Base-by-base conservation (phyloP, 2,113 vertebrate species). In the Aspidoscelis tigris region DNA sequence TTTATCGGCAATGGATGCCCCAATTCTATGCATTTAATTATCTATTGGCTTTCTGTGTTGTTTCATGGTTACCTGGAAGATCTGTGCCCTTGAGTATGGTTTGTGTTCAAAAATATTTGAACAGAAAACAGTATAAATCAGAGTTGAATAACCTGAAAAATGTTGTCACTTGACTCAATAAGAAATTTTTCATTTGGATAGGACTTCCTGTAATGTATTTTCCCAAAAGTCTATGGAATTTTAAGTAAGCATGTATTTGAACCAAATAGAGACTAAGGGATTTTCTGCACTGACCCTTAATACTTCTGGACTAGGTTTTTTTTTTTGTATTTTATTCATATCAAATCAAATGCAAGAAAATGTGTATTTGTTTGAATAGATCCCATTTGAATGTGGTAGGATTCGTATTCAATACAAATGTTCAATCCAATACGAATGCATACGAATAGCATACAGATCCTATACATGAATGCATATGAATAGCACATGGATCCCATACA, bases 111-210 rank as follows among this genome's bases (percentile, higher is more conserved):
- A 71, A 39, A 39, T 83, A 2, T 0, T 50, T 65, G 24, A 50
- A 61, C 72, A 81, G 47, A n/a, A 76, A 76, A 11, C 6, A 0
- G 0, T 43, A 2, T 0, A 0, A 0, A 10, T 21, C 65, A 20
- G 12, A 33, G n/a, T 4, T 2, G 39, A 18, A 33, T 6, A 16
- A 39, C 2, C 4, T 33, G n/a, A 71, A 18, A 4, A 14, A 39
- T 18, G 0, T 39, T 7, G 64, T 66, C 64, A 66, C 24, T 24
- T 24, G 24, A 66, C 64, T 24, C 64, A 66, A 20, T 66, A 24
- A 66, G 64, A 21, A 20, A 8, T 66, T 64, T 21, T 20, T 64
- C 61, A 4, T 64, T 14, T 14, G 61, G 7, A 64, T 33, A 39
- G 68, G 2, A 14, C n/a, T 12, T 39, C 68, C 10, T 12, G 9